These are phyloP conservation scores for Ammodytes marinus DNA, from an alignment of 2,113 vertebrate species.

Conservation along the genomic window DNA sequence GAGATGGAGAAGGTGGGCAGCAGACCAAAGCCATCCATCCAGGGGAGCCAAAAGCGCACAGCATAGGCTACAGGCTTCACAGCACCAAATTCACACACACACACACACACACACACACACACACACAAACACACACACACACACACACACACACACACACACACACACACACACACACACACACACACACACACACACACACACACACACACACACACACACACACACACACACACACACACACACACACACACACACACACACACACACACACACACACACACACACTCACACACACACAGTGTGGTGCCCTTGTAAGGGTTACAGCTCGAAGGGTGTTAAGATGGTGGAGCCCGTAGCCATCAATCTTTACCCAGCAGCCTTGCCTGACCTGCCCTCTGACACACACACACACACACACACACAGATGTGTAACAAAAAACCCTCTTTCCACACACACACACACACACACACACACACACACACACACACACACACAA, in stretches of 20 bases:
- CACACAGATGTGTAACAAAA: too few species aligned
- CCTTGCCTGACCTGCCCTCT: constrained; percentile 70
- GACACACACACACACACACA: constrained; percentile 50
- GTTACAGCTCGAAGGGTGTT: constrained; percentile 74
- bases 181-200: constrained; percentile 41
- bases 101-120: constrained; percentile 25
- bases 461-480: constrained; percentile 34
- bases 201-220: constrained; percentile 36
- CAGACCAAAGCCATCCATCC: constrained; percentile 79
- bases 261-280: constrained; percentile 51
- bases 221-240: constrained; percentile 18
- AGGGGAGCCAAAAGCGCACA: constrained; percentile 73
- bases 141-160: constrained; percentile 46
- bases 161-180: constrained; percentile 45
- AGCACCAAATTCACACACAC: constrained; percentile 44
- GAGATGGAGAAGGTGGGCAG: constrained; percentile 71
- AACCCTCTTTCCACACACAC: too few species aligned
- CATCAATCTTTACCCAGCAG: constrained; percentile 82
- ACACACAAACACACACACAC: constrained; percentile 47
- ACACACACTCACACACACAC: constrained; percentile 50
- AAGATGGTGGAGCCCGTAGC: constrained; percentile 67
- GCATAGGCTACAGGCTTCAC: constrained; percentile 67
- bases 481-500: constrained; percentile 14
- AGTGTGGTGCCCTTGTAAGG: constrained; percentile 79
- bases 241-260: constrained; percentile 25